Percentiles rank a stretch among this genome's conserved stretches.
phyloP scores from a whole-genome alignment of 2,888 invertebrate genomes.

The Agriopis marginaria region DNA sequence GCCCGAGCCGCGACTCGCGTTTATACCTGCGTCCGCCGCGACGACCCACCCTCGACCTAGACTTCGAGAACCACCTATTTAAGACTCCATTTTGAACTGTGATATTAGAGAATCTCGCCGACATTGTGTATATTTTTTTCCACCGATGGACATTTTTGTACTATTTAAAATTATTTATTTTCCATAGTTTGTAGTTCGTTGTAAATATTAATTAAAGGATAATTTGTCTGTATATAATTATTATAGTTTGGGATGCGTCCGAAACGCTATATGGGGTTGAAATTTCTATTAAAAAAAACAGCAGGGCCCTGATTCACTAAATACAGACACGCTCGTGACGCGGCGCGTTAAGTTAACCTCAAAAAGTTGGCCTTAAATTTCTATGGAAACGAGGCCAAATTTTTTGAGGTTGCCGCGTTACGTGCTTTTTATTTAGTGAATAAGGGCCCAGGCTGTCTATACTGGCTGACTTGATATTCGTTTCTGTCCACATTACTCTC shows the following conservation, averaged over 20 bases:
- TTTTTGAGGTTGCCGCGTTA: too few relatives aligned
- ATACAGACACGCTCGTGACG: too few relatives aligned
- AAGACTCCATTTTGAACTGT: slow-evolving; percentile 83
- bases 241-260: slow-evolving; percentile 48
- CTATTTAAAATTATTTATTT: slow-evolving; percentile 77
- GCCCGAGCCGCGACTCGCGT: slow-evolving; percentile 47
- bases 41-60: slow-evolving; percentile 48
- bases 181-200: slow-evolving; percentile 56
- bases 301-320: too few relatives aligned
- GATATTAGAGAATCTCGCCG: slow-evolving; percentile 68
- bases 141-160: slow-evolving; percentile 69
- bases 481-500: not conserved
- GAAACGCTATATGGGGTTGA: not conserved
- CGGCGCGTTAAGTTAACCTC: too few relatives aligned
- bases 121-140: slow-evolving; percentile 61
- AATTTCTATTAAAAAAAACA: not conserved
- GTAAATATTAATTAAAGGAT: slow-evolving; percentile 66
- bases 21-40: slow-evolving; percentile 45
- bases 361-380: too few relatives aligned
- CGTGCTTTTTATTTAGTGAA: too few relatives aligned
- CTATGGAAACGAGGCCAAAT: too few relatives aligned
- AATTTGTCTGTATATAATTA: slow-evolving; percentile 70
- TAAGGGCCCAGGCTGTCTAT: not conserved
- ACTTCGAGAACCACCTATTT: slow-evolving; percentile 68
- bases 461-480: not conserved